Base-by-base conservation (phyloP, 2,113 vertebrate genomes). In the Tretioscincus oriximinensis region DNA sequence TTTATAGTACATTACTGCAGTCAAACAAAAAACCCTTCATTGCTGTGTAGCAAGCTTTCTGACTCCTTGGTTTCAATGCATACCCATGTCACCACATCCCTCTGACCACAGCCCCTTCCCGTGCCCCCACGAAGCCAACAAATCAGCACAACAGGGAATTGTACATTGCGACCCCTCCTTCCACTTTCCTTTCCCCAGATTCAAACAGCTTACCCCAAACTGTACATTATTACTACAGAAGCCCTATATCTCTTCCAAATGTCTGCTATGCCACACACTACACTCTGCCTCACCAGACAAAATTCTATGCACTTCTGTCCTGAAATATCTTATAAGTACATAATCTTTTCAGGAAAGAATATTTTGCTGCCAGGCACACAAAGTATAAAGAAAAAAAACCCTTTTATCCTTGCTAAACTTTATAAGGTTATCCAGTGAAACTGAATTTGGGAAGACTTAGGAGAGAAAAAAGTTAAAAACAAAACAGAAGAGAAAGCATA, bases 21-120 rank as follows among this genome's bases (percentile, higher is more conserved):
- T 82, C 75, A 81, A 89, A 92, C 90, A 93, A 92, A 93, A 92
- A 92, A 80, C 87, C 88, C 90, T 92, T 93, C 91, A 91, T 1
- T 1, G 84, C 81, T 71, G 75, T 8, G 0, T 77, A 31, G 85
- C 66, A 35, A 66, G 68, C 68, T 54, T 66, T 29, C 76, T 78
- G 81, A 31, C 76, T 83, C 68, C 75, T 29, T 73, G 76, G 29
- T 67, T 78, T 66, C 68, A 45, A 65, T 69, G 54, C 75, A 83
- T 77, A 71, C 81, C 81, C 54, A 24, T 35, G 61, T 82, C 80
- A 76, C 80, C 80, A 82, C 80, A 82, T 82, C 80, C 78, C 84
- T 82, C 76, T 0, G 84, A 81, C 87, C 86, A 88, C 87, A 31
- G 80, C 86, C 78, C 58, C 60, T 87, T 85, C 81, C 87, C 68